phyloP scores from a whole-genome alignment of 1,140 invertebrate species.

The Bombyx mandarina region DNA sequence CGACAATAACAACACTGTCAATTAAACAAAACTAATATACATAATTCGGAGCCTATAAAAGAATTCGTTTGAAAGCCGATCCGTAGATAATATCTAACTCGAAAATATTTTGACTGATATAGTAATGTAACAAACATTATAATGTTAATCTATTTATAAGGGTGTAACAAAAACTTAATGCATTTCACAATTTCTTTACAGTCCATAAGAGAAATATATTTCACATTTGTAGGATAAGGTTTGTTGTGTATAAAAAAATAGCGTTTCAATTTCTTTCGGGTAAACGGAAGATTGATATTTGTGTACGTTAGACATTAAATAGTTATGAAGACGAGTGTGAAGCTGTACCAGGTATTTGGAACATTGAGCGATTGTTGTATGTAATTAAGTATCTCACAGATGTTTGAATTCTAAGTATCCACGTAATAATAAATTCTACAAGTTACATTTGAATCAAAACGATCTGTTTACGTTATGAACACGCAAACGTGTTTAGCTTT shows the following conservation, averaged over 20 bases:
- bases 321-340: conserved; percentile 59
- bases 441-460: conserved; percentile 40
- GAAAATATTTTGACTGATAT: conserved; percentile 69
- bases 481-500: conserved; percentile 63
- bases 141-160: conserved; percentile 67
- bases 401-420: conserved; percentile 54
- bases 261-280: conserved; percentile 57
- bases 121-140: conserved; percentile 50
- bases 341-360: conserved; percentile 64
- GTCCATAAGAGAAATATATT: conserved; percentile 64
- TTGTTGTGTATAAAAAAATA: conserved; percentile 65
- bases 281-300: conserved; percentile 56
- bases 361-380: conserved; percentile 65
- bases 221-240: conserved; percentile 65
- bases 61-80: conserved; percentile 24
- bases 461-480: conserved; percentile 45
- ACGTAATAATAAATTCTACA: conserved; percentile 52
- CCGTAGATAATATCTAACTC: conserved; percentile 39
- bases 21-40: no score
- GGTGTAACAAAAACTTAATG: conserved; percentile 63
- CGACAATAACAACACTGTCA: no score
- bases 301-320: conserved; percentile 65
- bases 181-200: conserved; percentile 68
- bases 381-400: conserved; percentile 59
- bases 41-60: background rate